Evolutionary conservation across 2,888 invertebrate genomes (phyloP).

Genomic region (Kryphioiulus occultus): DNA sequence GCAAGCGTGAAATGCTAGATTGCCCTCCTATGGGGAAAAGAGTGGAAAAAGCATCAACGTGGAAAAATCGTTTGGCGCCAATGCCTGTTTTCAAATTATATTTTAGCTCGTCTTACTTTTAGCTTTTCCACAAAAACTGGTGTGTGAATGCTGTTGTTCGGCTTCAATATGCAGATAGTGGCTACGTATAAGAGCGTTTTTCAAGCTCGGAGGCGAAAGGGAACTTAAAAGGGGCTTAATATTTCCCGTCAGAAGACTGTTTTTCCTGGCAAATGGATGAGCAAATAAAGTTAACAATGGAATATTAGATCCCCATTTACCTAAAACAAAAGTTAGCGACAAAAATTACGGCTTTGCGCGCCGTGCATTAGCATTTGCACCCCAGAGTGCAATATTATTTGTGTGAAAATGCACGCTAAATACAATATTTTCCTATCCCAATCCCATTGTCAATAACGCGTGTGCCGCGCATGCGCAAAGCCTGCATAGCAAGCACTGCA

Average conservation of each 20-base stretch:
- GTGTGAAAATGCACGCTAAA: neutral
- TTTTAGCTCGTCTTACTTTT: neutral
- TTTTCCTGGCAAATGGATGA: constrained; percentile 43
- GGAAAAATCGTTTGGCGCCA: no score
- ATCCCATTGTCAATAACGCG: neutral
- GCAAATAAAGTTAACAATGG: constrained; percentile 43
- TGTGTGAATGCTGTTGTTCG: neutral
- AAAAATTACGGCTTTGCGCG: neutral
- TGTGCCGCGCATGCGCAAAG: neutral
- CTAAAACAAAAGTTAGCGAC: constrained; percentile 38
- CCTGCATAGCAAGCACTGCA: neutral
- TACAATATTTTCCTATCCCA: constrained; percentile 11
- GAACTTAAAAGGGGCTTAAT: constrained; percentile 24
- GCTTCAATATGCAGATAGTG: neutral
- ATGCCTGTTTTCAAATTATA: no score
- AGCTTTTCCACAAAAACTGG: neutral
- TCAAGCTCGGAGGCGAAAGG: neutral
- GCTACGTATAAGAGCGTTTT: neutral
- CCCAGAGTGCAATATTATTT: constrained; percentile 13
- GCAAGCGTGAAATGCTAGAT: neutral
- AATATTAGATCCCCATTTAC: constrained; percentile 46
- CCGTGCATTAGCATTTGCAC: constrained; percentile 24
- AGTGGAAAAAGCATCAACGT: no score
- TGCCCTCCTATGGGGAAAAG: neutral
- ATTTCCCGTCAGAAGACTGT: neutral